phyloP scores from a whole-genome alignment of 23 tunicate genomes.

The Halocynthia aurantium region DNA sequence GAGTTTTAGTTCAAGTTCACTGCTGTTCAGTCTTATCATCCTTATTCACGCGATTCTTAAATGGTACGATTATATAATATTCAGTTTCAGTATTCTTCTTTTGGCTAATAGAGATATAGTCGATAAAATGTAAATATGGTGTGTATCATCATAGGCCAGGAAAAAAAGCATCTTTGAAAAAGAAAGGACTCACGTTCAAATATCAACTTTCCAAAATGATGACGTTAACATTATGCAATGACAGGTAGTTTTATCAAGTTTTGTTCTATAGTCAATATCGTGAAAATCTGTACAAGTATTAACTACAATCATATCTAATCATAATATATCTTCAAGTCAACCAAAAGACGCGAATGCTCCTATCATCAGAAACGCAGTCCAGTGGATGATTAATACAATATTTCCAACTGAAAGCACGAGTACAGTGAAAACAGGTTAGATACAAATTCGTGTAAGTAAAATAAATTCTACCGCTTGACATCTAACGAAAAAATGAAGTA shows the following conservation, averaged over 20 bases:
- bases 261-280: neutral
- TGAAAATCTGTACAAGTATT: neutral
- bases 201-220: slow-evolving; percentile 74
- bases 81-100: neutral
- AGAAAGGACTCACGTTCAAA: slow-evolving; percentile 58
- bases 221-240: slow-evolving; percentile 37
- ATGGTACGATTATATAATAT: slow-evolving; percentile 37
- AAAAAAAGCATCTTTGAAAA: slow-evolving; percentile 27
- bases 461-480: neutral
- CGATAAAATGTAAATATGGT: neutral
- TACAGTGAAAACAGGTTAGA: neutral
- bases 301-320: neutral
- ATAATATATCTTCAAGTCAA: neutral
- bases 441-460: neutral
- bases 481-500: neutral
- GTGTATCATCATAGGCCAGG: slow-evolving; percentile 44
- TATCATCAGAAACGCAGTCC: slow-evolving; percentile 56
- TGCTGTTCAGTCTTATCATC: slow-evolving; percentile 80
- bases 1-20: slow-evolving; percentile 97
- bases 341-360: slow-evolving; percentile 45
- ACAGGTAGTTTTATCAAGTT: slow-evolving; percentile 22
- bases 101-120: neutral
- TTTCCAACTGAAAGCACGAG: neutral
- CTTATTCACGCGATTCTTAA: slow-evolving; percentile 71
- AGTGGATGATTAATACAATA: slow-evolving; percentile 64